Percentiles rank a stretch among this genome's conserved stretches.
phyloP scores from a whole-genome alignment of 2,113 vertebrate genomes.

The Xenopus tropicalis region DNA sequence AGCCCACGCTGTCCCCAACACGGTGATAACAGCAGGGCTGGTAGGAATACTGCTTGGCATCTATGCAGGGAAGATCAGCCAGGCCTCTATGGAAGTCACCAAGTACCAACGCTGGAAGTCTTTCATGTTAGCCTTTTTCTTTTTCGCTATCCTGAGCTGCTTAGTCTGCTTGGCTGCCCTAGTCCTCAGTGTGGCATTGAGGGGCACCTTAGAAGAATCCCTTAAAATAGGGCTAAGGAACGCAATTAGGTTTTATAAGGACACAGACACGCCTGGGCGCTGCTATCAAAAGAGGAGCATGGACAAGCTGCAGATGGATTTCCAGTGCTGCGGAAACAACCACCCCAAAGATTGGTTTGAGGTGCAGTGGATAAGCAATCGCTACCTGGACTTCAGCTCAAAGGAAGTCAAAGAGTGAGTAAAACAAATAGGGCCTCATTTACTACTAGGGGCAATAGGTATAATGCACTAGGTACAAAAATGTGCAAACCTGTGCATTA shows the following conservation, averaged over 20 bases:
- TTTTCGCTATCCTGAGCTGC: slow-evolving; percentile 55
- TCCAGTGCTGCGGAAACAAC: slow-evolving; percentile 75
- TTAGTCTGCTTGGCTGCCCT: slow-evolving; percentile 62
- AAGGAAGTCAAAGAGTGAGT: slow-evolving; percentile 81
- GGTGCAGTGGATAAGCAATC: slow-evolving; percentile 78
- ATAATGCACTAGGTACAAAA: neutral
- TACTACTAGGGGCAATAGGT: neutral
- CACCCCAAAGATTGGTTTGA: slow-evolving; percentile 80
- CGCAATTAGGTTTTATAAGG: slow-evolving; percentile 77
- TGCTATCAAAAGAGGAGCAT: slow-evolving; percentile 79
- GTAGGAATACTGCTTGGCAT: slow-evolving; percentile 71
- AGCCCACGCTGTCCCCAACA: slow-evolving; percentile 74
- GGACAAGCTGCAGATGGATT: slow-evolving; percentile 74
- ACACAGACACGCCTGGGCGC: slow-evolving; percentile 77
- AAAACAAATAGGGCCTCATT: neutral
- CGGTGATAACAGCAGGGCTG: slow-evolving; percentile 71
- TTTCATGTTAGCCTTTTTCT: slow-evolving; percentile 62
- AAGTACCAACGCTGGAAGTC: slow-evolving; percentile 74
- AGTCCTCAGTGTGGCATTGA: slow-evolving; percentile 68
- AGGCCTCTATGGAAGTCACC: slow-evolving; percentile 67
- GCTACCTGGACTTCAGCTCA: slow-evolving; percentile 73
- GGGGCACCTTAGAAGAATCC: slow-evolving; percentile 71
- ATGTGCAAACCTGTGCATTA: too few relatives aligned
- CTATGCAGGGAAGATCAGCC: slow-evolving; percentile 66
- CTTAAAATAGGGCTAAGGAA: slow-evolving; percentile 75